These are phyloP conservation scores for Amyelois transitella DNA, from an alignment of 1,140 invertebrate genomes.

Conservation along the genomic window DNA sequence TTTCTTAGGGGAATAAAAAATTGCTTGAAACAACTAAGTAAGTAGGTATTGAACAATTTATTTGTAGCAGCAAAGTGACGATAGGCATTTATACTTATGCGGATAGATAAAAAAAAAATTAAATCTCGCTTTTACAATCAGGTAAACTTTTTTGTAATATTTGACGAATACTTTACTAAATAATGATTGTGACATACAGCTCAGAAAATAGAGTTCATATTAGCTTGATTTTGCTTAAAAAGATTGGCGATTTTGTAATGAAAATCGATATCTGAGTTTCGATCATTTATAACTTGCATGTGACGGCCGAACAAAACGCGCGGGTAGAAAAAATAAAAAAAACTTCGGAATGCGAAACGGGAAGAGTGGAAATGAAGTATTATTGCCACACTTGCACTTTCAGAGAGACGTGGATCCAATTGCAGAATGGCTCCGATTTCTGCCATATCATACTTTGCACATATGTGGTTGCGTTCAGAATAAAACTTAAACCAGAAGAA, in stretches of 20 bases:
- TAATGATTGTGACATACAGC: neutral
- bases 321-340: conserved; percentile 30
- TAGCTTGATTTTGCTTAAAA: neutral
- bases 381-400: conserved; percentile 73
- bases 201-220: neutral
- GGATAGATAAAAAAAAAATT: conserved; percentile 24
- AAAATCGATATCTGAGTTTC: conserved; percentile 63
- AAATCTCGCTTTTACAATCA: conserved; percentile 41
- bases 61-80: too few relatives aligned
- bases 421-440: conserved; percentile 21
- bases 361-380: conserved; percentile 59
- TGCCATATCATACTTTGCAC: neutral
- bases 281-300: conserved; percentile 70
- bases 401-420: conserved; percentile 26
- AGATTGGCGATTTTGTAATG: conserved; percentile 18
- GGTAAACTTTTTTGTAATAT: conserved; percentile 36
- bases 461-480: neutral
- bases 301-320: conserved; percentile 59
- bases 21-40: too few relatives aligned
- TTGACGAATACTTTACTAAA: neutral
- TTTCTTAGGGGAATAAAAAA: too few relatives aligned
- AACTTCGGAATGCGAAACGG: conserved; percentile 48
- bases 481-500: neutral
- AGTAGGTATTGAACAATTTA: too few relatives aligned
- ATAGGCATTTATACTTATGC: too few relatives aligned